These are phyloP conservation scores for Pristionchus mayeri DNA, from an alignment of 2,888 invertebrate genomes.

Conservation along the genomic window DNA sequence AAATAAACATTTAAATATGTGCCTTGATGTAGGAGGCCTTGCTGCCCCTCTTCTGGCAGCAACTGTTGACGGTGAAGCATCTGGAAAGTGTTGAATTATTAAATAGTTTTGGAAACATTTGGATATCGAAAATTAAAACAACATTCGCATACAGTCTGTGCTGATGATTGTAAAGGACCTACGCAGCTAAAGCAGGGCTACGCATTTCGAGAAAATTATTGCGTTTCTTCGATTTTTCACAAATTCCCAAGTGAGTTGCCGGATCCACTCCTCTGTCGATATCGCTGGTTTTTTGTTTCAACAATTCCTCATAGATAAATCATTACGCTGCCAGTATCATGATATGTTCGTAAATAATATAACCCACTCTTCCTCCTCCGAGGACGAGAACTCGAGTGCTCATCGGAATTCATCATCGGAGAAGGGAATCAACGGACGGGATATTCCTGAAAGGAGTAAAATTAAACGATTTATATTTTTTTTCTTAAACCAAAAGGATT, in stretches of 20 bases:
- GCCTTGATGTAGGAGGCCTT: conserved; percentile 45
- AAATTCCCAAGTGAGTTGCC: not conserved
- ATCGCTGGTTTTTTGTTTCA: not conserved
- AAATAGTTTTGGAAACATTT: too few species aligned
- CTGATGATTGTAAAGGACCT: too few species aligned
- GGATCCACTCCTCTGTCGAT: not conserved
- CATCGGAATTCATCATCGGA: conserved; percentile 49
- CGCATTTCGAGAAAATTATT: too few species aligned
- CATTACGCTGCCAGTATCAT: not conserved
- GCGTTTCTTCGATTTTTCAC: too few species aligned
- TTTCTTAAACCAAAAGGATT: too few species aligned
- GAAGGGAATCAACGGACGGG: conserved; percentile 35
- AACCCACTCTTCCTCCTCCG: conserved; percentile 28
- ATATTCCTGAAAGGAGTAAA: too few species aligned
- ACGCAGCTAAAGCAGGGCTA: too few species aligned
- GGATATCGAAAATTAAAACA: too few species aligned
- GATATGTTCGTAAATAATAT: not conserved
- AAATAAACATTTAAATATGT: too few species aligned
- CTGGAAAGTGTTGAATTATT: too few species aligned
- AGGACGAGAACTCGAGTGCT: conserved; percentile 46
- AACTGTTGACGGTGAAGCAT: not conserved
- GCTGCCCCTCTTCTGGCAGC: conserved; percentile 9
- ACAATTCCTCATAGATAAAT: not conserved
- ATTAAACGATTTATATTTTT: too few species aligned
- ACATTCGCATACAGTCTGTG: too few species aligned